Percentiles rank a stretch among this genome's conserved stretches.
Evolutionary conservation across 2,888 invertebrate genomes (phyloP).

Genomic region (Clunio marinus): DNA sequence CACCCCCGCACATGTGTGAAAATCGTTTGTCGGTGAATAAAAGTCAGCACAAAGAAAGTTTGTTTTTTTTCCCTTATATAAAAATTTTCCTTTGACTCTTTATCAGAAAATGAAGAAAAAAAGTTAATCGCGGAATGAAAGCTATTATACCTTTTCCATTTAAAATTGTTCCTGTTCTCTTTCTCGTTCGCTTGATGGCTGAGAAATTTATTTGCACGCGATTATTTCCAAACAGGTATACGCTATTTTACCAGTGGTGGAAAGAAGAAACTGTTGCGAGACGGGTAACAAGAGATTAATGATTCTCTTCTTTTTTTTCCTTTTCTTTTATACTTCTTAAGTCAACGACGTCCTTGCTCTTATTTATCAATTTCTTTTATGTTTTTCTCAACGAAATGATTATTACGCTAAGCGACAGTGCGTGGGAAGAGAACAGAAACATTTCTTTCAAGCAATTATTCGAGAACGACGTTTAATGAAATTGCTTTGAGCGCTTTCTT

Average conservation of each 20-base stretch:
- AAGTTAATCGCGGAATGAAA: slow-evolving; percentile 36
- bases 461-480: neutral
- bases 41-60: slow-evolving; percentile 4
- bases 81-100: slow-evolving; percentile 9
- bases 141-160: slow-evolving; percentile 35
- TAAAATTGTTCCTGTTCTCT: slow-evolving; percentile 7
- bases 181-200: neutral
- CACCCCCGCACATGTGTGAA: slow-evolving; percentile 23
- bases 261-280: too few relatives aligned
- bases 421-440: slow-evolving; percentile 2
- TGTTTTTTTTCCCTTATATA: neutral
- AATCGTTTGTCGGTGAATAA: slow-evolving; percentile 25
- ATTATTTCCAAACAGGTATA: neutral
- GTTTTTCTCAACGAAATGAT: neutral
- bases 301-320: neutral
- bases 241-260: neutral
- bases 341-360: neutral
- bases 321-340: too few relatives aligned
- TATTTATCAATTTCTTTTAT: slow-evolving; percentile 30
- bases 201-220: slow-evolving; percentile 37
- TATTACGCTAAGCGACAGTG: neutral
- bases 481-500: neutral
- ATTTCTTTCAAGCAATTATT: slow-evolving; percentile 27
- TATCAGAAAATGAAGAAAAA: slow-evolving; percentile 25
- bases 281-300: too few relatives aligned